Evolutionary conservation across 2,113 vertebrate genomes (phyloP), one percentile per base, ranked within the genome.

Genomic region (Sorex araneus): DNA sequence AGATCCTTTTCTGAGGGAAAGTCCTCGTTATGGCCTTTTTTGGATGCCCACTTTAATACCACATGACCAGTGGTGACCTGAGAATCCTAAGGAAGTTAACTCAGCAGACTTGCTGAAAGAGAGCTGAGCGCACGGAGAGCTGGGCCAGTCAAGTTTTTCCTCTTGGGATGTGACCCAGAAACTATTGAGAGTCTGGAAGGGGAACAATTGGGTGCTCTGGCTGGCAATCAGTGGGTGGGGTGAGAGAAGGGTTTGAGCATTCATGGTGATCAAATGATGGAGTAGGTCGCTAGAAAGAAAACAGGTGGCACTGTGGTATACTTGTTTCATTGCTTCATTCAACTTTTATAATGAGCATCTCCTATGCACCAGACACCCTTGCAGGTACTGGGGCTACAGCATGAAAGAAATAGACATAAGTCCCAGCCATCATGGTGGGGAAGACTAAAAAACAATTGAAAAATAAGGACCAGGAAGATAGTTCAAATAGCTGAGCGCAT

Each of bases 211-310:
- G 92, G 25, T 90, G 45, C 63, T 36, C 30, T 80, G 34, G 45
- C 80, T 85, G 80, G 64, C 30, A 32, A 6, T 77, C 71, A 45
- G 8, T 47, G 73, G 71, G 66, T 69, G 23, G 88, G 30, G 76
- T 88, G 50, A 32, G 71, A 32, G 25, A 15, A 45, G 8, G 45
- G 63, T 25, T 28, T 90, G 25, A 18, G 57, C 40, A 36, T 36
- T 84, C 1, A 10, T 11, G 32, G 70, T 23, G 6, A 3, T 82
- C 81, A 67, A 54, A n/a, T 50, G 63, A 3, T 36, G 15, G 57
- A n/a, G 50, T 74, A 66, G 71, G 76, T 12, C 28, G 18, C 40
- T 32, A 34, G 28, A 70, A 95, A 80, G 66, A 54, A 79, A 89
- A 67, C 2, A 70, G 83, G 60, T 0, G 36, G 28, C 25, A 36